Evolutionary conservation across 2,888 invertebrate genomes (phyloP), one percentile per base, ranked within the genome.

Genomic region (Axea sp.): DNA sequence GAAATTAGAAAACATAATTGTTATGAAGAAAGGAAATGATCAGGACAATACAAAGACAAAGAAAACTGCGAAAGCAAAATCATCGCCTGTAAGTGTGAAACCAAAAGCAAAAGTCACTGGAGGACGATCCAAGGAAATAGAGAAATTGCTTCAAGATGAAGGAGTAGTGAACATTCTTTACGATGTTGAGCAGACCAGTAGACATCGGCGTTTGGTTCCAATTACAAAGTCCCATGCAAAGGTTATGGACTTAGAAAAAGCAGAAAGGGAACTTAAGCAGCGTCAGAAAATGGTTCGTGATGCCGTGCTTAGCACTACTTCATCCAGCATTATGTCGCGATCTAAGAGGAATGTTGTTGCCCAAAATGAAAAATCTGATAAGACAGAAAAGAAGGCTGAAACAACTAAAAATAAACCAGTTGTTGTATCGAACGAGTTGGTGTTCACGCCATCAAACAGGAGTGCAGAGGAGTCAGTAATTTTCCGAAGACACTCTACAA

Each of bases 121-220:
- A 77, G 87, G 57, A 7, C 14, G 51, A 11, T 59, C 59, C 60
- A 90, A 92, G 11, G 96, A 96, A 88, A 90, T 96, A 51, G 95
- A 95, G 81, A 92, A 90, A 68, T 86, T 96, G 47, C 88, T 96
- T 69, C 94, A 93, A 88, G 96, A 96, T 84, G 96, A 96, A 84
- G 95, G 96, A 0, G 95, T 95, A 1, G 93, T 94, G 1, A 95
- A 95, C 86, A 93, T 96, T 92, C 89, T 96, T 31, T 94, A 94
- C 82, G 93, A 94, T 12, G 90, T 95, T 0, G 94, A 95, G 79
- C 89, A 88, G 24, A 83, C 86, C 0, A 84, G 84, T 7, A 83
- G 82, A 19, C 84, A 84, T 14, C 76, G 77, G 11, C 82, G 87
- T 33, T 59, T 87, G 11, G 76, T 87, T 4, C 87, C 87, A 1